Conservation (phyloP, 2,113 vertebrate species). For the Dermatemys mawii region DNA sequence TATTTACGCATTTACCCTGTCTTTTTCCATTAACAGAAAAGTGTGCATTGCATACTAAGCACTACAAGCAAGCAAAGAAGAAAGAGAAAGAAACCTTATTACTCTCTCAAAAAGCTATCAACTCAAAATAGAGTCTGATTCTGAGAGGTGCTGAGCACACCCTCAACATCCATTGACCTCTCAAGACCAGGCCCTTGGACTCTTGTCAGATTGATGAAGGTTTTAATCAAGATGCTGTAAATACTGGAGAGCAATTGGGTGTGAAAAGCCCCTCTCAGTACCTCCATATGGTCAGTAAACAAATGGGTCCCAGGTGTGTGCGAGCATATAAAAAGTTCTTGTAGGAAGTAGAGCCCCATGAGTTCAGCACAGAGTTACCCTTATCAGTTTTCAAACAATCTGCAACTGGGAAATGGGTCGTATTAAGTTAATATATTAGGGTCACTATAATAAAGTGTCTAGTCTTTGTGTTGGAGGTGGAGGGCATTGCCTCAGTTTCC, state of each 20-base stretch:
- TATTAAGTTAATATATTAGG: not conserved
- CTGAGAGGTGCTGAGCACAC: not conserved
- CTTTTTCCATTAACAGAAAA: conserved; percentile 6
- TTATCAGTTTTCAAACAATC: not conserved
- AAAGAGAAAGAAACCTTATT: not conserved
- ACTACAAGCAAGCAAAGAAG: not conserved
- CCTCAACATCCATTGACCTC: not conserved
- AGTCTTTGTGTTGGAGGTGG: not conserved
- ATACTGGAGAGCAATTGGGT: not conserved
- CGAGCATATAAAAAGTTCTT: not conserved
- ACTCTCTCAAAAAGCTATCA: not conserved
- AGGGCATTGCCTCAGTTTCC: not conserved
- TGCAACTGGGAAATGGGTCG: not conserved
- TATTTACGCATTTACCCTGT: not conserved
- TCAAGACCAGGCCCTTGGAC: not conserved
- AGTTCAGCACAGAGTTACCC: not conserved
- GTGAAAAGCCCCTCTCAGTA: not conserved
- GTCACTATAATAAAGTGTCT: not conserved
- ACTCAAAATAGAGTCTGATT: not conserved
- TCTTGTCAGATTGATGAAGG: not conserved
- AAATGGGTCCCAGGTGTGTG: not conserved
- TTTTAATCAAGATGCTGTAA: not conserved
- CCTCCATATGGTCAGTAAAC: not conserved
- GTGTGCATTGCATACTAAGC: not conserved
- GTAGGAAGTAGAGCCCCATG: not conserved